A percentile compares a stretch with the other conserved stretches of the same genome.
Conservation (phyloP, 2,113 vertebrate species). For the Neolamprologus modestus region DNA sequence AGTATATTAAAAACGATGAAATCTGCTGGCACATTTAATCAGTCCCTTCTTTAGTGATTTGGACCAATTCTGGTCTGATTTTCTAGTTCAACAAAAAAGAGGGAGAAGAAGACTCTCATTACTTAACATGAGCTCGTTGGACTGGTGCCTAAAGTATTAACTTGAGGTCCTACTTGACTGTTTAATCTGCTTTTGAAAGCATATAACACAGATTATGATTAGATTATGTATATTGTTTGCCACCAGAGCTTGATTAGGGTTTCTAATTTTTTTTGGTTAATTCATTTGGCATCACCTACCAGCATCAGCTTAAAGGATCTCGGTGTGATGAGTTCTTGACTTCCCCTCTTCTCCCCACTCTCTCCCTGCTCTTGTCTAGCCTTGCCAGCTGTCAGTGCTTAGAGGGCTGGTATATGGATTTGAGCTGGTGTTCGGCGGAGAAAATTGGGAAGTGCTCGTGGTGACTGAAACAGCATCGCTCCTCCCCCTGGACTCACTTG, state of each 20-base stretch:
- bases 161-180: neutral
- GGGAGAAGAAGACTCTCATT: neutral
- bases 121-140: constrained; percentile 10
- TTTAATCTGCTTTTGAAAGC: neutral
- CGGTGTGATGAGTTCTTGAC: constrained; percentile 33
- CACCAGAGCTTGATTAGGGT: neutral
- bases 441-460: constrained; percentile 39
- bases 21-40: constrained; percentile 10
- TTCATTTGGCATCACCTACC: constrained; percentile 16
- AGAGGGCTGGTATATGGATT: constrained; percentile 30
- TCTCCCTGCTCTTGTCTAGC: neutral
- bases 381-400: constrained; percentile 36
- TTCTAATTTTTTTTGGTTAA: constrained; percentile 39
- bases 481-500: constrained; percentile 38
- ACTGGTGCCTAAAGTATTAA: neutral
- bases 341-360: constrained; percentile 16
- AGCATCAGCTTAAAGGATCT: constrained; percentile 40
- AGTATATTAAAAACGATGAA: neutral
- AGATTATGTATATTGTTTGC: constrained; percentile 2
- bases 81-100: neutral
- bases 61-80: neutral
- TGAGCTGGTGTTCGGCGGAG: constrained; percentile 37
- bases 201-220: neutral
- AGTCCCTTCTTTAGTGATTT: neutral
- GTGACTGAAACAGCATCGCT: constrained; percentile 24